Evolutionary conservation across 2,797 vertebrate species (phyloP).

Genomic region (Microcaecilia unicolor): DNA sequence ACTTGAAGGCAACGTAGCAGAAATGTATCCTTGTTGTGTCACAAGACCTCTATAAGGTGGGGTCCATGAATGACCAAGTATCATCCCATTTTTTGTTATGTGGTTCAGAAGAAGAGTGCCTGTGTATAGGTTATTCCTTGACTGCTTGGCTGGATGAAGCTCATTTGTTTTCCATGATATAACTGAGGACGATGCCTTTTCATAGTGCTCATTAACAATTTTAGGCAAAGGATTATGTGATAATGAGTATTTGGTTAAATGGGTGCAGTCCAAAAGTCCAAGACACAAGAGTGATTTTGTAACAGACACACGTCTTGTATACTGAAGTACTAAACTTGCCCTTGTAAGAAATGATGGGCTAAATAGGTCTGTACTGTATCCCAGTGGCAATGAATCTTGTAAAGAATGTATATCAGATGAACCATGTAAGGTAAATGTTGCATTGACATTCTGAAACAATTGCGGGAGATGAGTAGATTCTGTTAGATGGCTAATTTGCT

Average conservation of each 20-base stretch:
- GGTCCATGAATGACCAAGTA: background rate
- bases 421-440: constrained; percentile 5
- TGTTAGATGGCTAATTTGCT: background rate
- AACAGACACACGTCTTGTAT: background rate
- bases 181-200: constrained; percentile 1
- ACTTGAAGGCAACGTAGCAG: constrained; percentile 14
- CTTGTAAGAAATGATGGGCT: constrained; percentile 6
- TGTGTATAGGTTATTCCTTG: constrained; percentile 7
- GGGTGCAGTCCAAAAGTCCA: background rate
- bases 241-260: too few relatives aligned
- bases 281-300: constrained; percentile 8
- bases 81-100: background rate
- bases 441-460: constrained; percentile 18
- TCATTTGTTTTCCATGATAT: constrained; percentile 6
- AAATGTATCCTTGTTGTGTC: constrained; percentile 15
- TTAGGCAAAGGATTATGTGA: background rate
- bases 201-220: background rate
- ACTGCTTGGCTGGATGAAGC: background rate
- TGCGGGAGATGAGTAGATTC: background rate
- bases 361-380: constrained; percentile 1
- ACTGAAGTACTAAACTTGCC: constrained; percentile 9
- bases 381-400: constrained; percentile 1
- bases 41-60: constrained; percentile 5
- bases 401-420: background rate
- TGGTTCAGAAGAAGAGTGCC: background rate